These are phyloP conservation scores for Apomyelois bistriatella DNA, from an alignment of 2,888 invertebrate species.

Conservation along the genomic window DNA sequence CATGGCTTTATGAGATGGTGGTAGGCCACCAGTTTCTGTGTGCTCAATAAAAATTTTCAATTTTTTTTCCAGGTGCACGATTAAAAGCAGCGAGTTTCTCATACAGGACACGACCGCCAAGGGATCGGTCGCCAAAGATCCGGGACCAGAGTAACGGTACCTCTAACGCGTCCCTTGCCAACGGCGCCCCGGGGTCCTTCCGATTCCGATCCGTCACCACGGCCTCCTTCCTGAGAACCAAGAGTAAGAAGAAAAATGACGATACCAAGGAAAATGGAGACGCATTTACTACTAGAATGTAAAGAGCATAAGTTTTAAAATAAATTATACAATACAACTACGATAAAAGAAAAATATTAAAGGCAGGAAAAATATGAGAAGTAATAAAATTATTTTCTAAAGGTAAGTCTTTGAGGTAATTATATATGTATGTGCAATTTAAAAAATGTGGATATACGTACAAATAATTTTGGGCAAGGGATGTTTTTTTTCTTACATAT, in stretches of 20 bases:
- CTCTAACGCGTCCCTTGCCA: constrained; percentile 37
- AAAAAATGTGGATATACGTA: too few relatives aligned
- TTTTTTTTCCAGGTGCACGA: constrained; percentile 40
- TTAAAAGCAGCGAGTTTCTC: constrained; percentile 65
- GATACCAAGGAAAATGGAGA: constrained; percentile 49
- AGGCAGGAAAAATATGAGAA: too few relatives aligned
- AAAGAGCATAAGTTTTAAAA: constrained; percentile 13
- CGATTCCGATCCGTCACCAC: constrained; percentile 61
- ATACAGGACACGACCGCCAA: constrained; percentile 45
- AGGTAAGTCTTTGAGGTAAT: too few relatives aligned
- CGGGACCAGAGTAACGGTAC: constrained; percentile 41
- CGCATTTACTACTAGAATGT: constrained; percentile 57
- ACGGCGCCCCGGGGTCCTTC: constrained; percentile 52
- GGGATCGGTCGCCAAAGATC: constrained; percentile 54
- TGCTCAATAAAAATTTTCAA: background rate
- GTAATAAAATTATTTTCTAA: too few relatives aligned
- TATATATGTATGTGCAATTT: too few relatives aligned
- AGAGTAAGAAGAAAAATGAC: constrained; percentile 46
- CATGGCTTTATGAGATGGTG: too few relatives aligned
- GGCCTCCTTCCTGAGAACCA: constrained; percentile 56
- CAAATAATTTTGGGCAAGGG: too few relatives aligned
- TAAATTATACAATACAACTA: too few relatives aligned
- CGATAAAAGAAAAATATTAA: too few relatives aligned
- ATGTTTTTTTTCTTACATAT: too few relatives aligned
- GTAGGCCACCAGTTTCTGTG: too few relatives aligned